phyloP scores from a whole-genome alignment of 1,140 invertebrate species.

The Manduca sexta region DNA sequence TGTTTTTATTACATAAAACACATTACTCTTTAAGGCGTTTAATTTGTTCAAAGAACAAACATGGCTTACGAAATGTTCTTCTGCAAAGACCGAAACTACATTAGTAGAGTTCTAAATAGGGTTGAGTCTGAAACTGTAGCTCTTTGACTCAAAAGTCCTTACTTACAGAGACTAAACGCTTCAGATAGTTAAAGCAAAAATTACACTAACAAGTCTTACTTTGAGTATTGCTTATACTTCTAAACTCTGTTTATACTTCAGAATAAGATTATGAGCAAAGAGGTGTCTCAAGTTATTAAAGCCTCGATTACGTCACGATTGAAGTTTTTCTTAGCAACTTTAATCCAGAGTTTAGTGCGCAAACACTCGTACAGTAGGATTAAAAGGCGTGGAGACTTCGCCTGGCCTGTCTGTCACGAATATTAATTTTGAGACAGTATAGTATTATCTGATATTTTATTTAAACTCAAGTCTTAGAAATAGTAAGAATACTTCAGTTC shows the following conservation, averaged over 20 bases:
- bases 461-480: too few species aligned
- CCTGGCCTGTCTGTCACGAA: background rate
- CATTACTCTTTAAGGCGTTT: too few species aligned
- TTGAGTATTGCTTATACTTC: too few species aligned
- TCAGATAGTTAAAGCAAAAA: too few species aligned
- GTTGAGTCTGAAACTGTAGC: background rate
- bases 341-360: conserved; percentile 1
- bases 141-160: conserved; percentile 2
- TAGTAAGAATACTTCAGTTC: too few species aligned
- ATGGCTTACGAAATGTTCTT: background rate
- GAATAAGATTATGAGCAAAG: too few species aligned
- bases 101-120: conserved; percentile 1
- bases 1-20: too few species aligned
- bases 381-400: conserved; percentile 1
- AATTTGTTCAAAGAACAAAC: background rate
- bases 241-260: too few species aligned
- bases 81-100: conserved; percentile 4
- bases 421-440: too few species aligned
- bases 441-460: too few species aligned
- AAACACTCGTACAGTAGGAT: background rate
- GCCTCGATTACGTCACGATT: background rate
- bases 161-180: background rate
- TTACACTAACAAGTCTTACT: too few species aligned
- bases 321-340: conserved; percentile 1
- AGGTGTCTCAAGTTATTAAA: too few species aligned